phyloP scores from a whole-genome alignment of 2,113 vertebrate genomes.

The Excalfactoria chinensis region DNA sequence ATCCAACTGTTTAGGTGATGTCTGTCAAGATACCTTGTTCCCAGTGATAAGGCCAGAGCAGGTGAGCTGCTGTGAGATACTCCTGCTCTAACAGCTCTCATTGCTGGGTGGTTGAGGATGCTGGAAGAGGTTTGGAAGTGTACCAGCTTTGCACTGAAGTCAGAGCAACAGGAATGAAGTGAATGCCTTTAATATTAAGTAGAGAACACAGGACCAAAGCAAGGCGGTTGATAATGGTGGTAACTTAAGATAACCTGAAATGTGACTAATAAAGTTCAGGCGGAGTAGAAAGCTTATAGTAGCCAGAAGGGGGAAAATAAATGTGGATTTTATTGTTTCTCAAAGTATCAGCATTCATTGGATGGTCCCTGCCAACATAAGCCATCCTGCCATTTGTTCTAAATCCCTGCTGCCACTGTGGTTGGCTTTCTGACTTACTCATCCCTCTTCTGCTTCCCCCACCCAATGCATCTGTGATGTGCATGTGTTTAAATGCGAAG shows the following conservation, averaged over 20 bases:
- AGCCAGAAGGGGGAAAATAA: background rate
- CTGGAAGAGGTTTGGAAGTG: accelerated
- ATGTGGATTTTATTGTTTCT: background rate
- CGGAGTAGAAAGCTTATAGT: background rate
- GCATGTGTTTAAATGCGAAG: accelerated
- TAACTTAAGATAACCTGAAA: background rate
- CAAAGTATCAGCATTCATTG: background rate
- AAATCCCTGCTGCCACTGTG: background rate
- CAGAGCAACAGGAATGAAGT: accelerated
- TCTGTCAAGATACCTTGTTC: background rate
- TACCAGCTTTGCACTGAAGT: background rate
- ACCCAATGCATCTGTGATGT: accelerated
- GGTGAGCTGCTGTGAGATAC: background rate
- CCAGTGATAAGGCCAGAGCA: background rate
- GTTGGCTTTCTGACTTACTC: background rate
- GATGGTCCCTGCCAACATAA: background rate
- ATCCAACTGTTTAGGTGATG: background rate
- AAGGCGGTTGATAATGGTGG: background rate
- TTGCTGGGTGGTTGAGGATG: background rate
- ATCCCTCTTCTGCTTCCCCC: too few relatives aligned
- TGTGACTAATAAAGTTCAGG: background rate
- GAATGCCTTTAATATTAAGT: accelerated
- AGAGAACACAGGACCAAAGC: background rate
- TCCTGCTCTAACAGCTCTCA: accelerated
- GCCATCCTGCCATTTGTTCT: background rate